Evolutionary conservation across 2,113 vertebrate species (phyloP), one percentile per base, ranked within the genome.

Genomic region (Charadrius vociferus): DNA sequence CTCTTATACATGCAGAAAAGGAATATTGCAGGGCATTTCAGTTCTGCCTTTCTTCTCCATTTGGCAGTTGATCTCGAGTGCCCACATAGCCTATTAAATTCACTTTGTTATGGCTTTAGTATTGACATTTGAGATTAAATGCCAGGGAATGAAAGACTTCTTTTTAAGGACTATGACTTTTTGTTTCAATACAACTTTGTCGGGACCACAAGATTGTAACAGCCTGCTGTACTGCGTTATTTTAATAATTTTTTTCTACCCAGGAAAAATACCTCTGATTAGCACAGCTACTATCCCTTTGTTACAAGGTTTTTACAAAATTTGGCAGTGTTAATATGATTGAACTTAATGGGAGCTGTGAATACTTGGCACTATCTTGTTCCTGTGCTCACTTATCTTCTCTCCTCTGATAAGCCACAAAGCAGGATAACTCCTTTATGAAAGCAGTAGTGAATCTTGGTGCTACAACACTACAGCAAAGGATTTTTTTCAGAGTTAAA

Each of bases 91-190:
- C 86, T 81, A 85, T 91, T 96, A 89, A 91, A 91, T 49, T 95
- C 23, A 61, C 84, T 92, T 94, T 89, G 55, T 72, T 50, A 34
- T 41, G 89, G 34, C 22, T 86, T 92, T 94, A 72, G 47, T 89
- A 50, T 39, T 87, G 91, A 89, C 62, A 91, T 94, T 95, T 89
- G 21, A 66, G 78, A 95, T 80, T 91, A 95, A 95, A 97, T 94
- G 70, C 53, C 78, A 77, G 18, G 9, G 32, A 85, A 90, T 50
- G 73, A 94, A 91, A 65, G 9, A 37, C 6, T 88, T 20, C 32
- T 59, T 95, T 88, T 70, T 49, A 84, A 91, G 39, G 22, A 23
- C 36, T 62, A 4, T 81, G 65, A 66, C 56, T 95, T 88, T 86
- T 70, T 85, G 53, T 94, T 95, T 96, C 49, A 75, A 11, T 85